phyloP scores from a whole-genome alignment of 2,797 vertebrate species.

The Falco peregrinus region DNA sequence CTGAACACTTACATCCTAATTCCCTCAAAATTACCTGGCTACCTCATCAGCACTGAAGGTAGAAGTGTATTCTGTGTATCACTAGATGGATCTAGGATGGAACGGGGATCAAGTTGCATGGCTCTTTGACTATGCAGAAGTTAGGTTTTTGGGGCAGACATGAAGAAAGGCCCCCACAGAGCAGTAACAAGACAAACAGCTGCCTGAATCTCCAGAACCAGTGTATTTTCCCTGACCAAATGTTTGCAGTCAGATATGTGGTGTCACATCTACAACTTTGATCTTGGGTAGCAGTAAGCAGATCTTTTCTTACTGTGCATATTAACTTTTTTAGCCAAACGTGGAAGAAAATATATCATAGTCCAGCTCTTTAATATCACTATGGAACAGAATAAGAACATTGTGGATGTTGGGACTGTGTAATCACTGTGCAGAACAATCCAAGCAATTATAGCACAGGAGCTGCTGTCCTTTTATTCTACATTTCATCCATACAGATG shows the following conservation, averaged over 20 bases:
- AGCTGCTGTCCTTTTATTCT: background rate
- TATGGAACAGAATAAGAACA: background rate
- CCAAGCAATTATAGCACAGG: background rate
- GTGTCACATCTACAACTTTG: background rate
- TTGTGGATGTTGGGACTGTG: background rate
- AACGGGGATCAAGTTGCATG: background rate
- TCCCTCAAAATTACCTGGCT: background rate
- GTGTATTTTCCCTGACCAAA: background rate
- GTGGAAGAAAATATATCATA: background rate
- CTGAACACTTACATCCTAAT: background rate
- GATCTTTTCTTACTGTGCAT: background rate
- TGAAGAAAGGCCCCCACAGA: background rate
- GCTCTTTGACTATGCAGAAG: background rate
- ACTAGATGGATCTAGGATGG: background rate
- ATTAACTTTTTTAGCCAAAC: background rate
- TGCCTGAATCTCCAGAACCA: background rate
- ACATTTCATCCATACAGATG: accelerated
- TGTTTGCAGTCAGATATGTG: background rate
- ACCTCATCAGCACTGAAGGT: background rate
- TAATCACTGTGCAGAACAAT: background rate
- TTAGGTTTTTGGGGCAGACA: background rate
- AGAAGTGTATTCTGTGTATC: background rate
- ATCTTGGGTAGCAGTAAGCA: background rate
- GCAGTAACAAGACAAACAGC: background rate
- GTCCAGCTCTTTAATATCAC: background rate